A percentile compares a stretch with the other conserved stretches of the same genome.
Evolutionary conservation across 2,797 vertebrate genomes (phyloP).

Genomic region (Sparus aurata): DNA sequence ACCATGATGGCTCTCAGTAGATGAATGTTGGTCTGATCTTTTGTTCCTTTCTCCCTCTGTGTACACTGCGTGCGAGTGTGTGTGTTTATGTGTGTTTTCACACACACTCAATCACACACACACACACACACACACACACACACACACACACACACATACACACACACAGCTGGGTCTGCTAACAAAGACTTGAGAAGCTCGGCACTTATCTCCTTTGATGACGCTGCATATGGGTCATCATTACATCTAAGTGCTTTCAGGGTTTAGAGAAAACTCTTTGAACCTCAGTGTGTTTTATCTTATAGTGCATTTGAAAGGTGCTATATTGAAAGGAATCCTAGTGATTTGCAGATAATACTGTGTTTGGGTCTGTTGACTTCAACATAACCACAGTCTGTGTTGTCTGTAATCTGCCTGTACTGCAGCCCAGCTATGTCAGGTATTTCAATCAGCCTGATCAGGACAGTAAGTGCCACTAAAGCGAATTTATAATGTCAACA

Average conservation of each 20-base stretch:
- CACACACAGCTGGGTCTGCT: background rate
- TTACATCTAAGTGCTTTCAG: constrained; percentile 10
- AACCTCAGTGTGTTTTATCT: constrained; percentile 14
- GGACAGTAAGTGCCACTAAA: constrained; percentile 17
- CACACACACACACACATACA: background rate
- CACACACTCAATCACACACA: constrained; percentile 20
- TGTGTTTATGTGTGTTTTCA: constrained; percentile 3
- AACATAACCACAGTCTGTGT: constrained; percentile 9
- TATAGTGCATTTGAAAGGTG: constrained; percentile 14
- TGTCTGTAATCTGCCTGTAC: constrained; percentile 35
- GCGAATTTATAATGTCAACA: constrained; percentile 26
- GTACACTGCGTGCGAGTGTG: too few species aligned
- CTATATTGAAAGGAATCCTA: constrained; percentile 35
- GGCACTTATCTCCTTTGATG: constrained; percentile 37
- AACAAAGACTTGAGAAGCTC: constrained; percentile 42
- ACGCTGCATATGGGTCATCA: constrained; percentile 44
- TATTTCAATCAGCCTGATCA: constrained; percentile 43
- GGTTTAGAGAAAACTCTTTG: constrained; percentile 23
- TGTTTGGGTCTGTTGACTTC: constrained; percentile 21
- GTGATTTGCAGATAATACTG: constrained; percentile 42
- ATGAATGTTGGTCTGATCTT: constrained; percentile 19
- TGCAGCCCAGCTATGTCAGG: constrained; percentile 35
- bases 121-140: background rate
- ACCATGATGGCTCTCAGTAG: constrained; percentile 24
- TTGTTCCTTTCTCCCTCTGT: constrained; percentile 20